A percentile compares a stretch with the other conserved stretches of the same genome.
These are phyloP conservation scores for Drosophila affinis DNA, from an alignment of 2,888 invertebrate species.

Conservation along the genomic window DNA sequence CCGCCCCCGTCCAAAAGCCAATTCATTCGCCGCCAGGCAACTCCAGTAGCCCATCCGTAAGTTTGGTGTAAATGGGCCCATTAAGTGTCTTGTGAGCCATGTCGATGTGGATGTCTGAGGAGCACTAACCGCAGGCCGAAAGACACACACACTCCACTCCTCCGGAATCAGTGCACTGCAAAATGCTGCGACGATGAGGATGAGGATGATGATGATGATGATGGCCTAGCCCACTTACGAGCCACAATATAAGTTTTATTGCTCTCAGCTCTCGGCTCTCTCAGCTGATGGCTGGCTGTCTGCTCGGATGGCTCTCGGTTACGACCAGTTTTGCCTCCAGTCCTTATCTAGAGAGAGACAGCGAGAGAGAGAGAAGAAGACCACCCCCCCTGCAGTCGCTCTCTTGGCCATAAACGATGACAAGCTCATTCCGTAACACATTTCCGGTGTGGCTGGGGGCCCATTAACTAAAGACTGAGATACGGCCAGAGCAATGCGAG, in stretches of 20 bases:
- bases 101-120: not conserved
- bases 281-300: not conserved
- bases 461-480: not conserved
- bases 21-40: conserved; percentile 9
- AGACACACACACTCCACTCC: not conserved
- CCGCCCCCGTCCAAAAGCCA: conserved; percentile 1
- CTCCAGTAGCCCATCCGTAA: conserved; percentile 44
- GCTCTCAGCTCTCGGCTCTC: conserved; percentile 4
- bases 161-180: conserved; percentile 23
- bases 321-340: conserved; percentile 16
- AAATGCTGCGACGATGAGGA: conserved; percentile 1
- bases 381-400: not conserved
- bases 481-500: not conserved
- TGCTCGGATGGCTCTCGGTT: conserved; percentile 6
- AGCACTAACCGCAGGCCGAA: conserved; percentile 8
- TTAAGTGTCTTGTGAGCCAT: conserved; percentile 36
- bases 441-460: conserved; percentile 50
- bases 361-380: not conserved
- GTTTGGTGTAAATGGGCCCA: conserved; percentile 40
- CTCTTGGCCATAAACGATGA: conserved; percentile 11
- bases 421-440: conserved; percentile 21
- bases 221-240: conserved; percentile 30
- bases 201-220: conserved; percentile 6
- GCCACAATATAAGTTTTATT: conserved; percentile 42
- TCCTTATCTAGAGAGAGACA: conserved; percentile 44